Conservation (phyloP, 2,888 invertebrate genomes). For the Eledona agricola region DNA sequence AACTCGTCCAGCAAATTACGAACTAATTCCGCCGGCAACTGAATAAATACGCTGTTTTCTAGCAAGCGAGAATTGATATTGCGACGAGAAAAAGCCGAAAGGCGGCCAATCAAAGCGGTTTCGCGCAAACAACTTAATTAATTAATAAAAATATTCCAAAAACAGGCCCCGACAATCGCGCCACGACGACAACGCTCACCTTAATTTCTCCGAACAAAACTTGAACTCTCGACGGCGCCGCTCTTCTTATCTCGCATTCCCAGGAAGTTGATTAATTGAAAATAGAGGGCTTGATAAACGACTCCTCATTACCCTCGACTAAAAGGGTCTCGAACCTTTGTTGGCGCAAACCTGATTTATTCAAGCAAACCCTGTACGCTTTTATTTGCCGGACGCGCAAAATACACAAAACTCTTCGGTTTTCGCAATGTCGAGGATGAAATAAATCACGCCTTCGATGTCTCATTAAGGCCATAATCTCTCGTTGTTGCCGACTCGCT, state of each 20-base stretch:
- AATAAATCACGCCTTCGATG: slow-evolving; percentile 26
- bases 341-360: slow-evolving; percentile 32
- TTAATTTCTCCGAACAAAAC: slow-evolving; percentile 28
- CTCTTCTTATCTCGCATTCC: slow-evolving; percentile 29
- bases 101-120: no score
- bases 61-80: no score
- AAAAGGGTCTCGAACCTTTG: slow-evolving; percentile 29
- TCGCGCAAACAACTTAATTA: slow-evolving; percentile 24
- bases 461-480: slow-evolving; percentile 26
- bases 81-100: no score
- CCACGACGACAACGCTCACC: slow-evolving; percentile 23
- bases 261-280: slow-evolving; percentile 37
- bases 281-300: slow-evolving; percentile 35
- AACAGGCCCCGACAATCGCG: slow-evolving; percentile 16
- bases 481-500: slow-evolving; percentile 16
- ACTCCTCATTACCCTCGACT: slow-evolving; percentile 35
- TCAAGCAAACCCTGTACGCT: slow-evolving; percentile 12
- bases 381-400: slow-evolving; percentile 8
- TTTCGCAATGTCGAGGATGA: slow-evolving; percentile 3
- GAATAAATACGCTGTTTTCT: no score
- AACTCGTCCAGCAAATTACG: no score
- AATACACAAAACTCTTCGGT: slow-evolving; percentile 11
- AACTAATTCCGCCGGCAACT: no score
- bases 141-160: slow-evolving; percentile 18
- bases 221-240: slow-evolving; percentile 10